These are phyloP conservation scores for Mesodorylaimus sp. DNA, from an alignment of 2,888 invertebrate species.

Conservation along the genomic window DNA sequence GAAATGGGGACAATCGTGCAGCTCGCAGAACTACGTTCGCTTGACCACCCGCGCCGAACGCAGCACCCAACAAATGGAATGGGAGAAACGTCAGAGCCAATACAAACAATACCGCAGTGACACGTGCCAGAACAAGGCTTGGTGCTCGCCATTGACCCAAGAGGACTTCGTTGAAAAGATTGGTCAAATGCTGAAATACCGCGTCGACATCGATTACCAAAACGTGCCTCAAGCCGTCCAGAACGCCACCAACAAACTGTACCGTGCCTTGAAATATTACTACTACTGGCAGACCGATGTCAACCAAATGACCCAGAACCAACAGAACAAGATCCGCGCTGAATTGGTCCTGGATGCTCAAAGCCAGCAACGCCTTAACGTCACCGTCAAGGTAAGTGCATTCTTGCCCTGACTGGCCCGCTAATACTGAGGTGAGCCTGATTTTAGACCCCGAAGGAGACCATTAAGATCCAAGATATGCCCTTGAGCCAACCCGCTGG, in stretches of 20 bases:
- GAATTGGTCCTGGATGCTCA: slow-evolving; percentile 19
- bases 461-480: slow-evolving; percentile 11
- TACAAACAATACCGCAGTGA: neutral
- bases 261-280: slow-evolving; percentile 7
- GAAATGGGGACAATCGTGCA: slow-evolving; percentile 7
- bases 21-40: slow-evolving; percentile 4
- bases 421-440: neutral
- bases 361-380: slow-evolving; percentile 18
- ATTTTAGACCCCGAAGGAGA: slow-evolving; percentile 15
- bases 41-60: neutral
- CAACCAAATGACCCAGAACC: slow-evolving; percentile 7
- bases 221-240: neutral
- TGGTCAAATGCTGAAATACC: neutral
- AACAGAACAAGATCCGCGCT: slow-evolving; percentile 2
- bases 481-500: slow-evolving; percentile 12
- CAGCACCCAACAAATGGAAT: neutral
- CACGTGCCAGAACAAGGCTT: neutral
- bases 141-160: neutral
- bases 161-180: neutral
- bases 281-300: slow-evolving; percentile 7
- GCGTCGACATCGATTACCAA: neutral
- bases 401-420: neutral
- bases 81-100: neutral
- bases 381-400: slow-evolving; percentile 13
- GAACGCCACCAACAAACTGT: slow-evolving; percentile 6